Evolutionary conservation across 2,888 invertebrate species (phyloP).

Genomic region (Asteroscopus sphinx): DNA sequence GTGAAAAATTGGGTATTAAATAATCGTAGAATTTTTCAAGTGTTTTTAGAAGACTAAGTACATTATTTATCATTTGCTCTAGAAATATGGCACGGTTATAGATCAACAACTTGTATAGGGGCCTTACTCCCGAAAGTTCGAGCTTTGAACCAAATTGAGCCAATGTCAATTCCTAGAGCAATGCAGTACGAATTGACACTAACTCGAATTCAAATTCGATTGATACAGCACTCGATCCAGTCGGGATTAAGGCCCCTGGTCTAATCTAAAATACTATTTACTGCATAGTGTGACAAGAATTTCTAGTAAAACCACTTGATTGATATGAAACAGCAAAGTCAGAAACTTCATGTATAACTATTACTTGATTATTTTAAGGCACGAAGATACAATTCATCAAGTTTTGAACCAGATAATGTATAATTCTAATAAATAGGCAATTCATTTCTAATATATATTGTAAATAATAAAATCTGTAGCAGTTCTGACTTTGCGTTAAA

Average conservation of each 20-base stretch:
- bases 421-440: conserved; percentile 5
- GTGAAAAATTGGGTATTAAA: too few species aligned
- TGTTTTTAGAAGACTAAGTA: too few species aligned
- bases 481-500: conserved; percentile 30
- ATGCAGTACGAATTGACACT: too few species aligned
- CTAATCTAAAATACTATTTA: neutral
- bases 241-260: too few species aligned
- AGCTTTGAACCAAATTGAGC: too few species aligned
- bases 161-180: too few species aligned
- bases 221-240: too few species aligned
- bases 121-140: too few species aligned
- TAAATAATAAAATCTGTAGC: conserved; percentile 3
- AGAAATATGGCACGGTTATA: neutral
- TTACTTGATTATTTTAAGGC: conserved; percentile 28
- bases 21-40: too few species aligned
- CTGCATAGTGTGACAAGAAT: neutral
- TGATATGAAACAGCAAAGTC: conserved; percentile 17
- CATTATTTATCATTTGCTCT: too few species aligned
- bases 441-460: neutral
- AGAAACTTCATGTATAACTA: conserved; percentile 1
- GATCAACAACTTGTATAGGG: too few species aligned
- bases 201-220: too few species aligned
- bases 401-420: neutral
- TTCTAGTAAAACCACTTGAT: conserved; percentile 7
- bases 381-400: conserved; percentile 8